Evolutionary conservation across 2,113 vertebrate genomes (phyloP).

Genomic region (Chlorodrepanis virens): DNA sequence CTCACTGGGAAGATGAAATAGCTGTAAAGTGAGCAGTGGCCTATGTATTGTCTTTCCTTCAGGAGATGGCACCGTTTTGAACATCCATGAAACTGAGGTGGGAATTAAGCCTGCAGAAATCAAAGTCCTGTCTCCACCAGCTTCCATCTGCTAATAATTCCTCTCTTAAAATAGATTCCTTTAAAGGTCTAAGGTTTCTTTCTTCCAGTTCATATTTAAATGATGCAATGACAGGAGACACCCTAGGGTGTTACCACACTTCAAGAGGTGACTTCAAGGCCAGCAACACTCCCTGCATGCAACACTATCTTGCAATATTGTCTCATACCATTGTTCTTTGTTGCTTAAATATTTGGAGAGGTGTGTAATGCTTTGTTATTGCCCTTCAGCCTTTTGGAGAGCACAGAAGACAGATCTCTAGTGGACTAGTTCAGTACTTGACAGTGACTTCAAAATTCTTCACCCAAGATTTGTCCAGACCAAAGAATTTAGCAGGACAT

Average conservation of each 20-base stretch:
- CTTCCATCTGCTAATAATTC: background rate
- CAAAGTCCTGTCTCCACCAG: background rate
- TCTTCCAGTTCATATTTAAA: background rate
- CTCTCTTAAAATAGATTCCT: background rate
- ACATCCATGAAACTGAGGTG: background rate
- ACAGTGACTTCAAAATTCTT: background rate
- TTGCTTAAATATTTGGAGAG: constrained; percentile 50
- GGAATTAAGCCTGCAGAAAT: background rate
- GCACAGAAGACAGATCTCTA: background rate
- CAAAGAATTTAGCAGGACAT: background rate
- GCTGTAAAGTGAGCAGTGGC: background rate
- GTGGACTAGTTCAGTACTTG: background rate
- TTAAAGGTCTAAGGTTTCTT: constrained; percentile 9
- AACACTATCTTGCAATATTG: constrained; percentile 26
- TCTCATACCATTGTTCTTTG: constrained; percentile 37
- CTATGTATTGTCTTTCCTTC: background rate
- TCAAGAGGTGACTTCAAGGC: constrained; percentile 55
- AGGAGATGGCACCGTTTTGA: background rate
- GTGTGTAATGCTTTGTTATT: background rate
- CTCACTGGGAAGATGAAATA: background rate
- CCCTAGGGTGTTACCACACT: constrained; percentile 48
- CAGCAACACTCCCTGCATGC: constrained; percentile 37
- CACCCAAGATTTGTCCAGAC: background rate
- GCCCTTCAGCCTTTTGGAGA: background rate
- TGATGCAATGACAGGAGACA: constrained; percentile 54